A percentile compares a stretch with the other conserved stretches of the same genome.
Evolutionary conservation across 1,140 invertebrate species (phyloP).

Genomic region (Oedothorax gibbosus): DNA sequence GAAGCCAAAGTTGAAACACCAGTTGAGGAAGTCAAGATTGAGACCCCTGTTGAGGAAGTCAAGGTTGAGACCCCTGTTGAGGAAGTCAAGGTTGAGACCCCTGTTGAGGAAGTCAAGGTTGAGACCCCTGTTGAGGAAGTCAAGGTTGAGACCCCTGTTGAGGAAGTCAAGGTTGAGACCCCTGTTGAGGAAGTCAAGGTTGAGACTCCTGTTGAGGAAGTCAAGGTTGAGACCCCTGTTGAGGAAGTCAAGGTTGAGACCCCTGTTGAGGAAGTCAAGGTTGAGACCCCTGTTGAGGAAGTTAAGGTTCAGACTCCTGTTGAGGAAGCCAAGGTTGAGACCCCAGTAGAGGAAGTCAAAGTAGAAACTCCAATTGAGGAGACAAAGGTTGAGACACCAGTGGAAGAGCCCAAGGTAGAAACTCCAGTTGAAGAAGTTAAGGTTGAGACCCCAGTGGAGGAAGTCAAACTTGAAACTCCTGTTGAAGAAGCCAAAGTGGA

Average conservation of each 20-base stretch:
- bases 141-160: background rate
- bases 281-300: background rate
- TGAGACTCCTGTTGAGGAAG: background rate
- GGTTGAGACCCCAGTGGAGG: background rate
- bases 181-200: background rate
- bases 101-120: background rate
- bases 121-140: background rate
- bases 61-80: conserved; percentile 4
- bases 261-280: conserved; percentile 12
- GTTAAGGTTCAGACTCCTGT: background rate
- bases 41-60: background rate
- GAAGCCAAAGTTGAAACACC: conserved; percentile 22
- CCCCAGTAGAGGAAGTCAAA: background rate
- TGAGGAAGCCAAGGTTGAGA: background rate
- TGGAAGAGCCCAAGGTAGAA: conserved; percentile 1
- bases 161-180: background rate
- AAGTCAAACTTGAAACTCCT: conserved; percentile 11
- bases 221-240: conserved; percentile 4
- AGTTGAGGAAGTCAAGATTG: background rate
- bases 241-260: background rate
- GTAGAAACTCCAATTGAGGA: conserved; percentile 2
- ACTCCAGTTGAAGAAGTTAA: conserved; percentile 10
- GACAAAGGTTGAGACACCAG: background rate
- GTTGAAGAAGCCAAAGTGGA: conserved; percentile 22
- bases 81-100: background rate